Evolutionary conservation across 2,797 vertebrate genomes (phyloP).

Genomic region (Moxostoma hubbsi): DNA sequence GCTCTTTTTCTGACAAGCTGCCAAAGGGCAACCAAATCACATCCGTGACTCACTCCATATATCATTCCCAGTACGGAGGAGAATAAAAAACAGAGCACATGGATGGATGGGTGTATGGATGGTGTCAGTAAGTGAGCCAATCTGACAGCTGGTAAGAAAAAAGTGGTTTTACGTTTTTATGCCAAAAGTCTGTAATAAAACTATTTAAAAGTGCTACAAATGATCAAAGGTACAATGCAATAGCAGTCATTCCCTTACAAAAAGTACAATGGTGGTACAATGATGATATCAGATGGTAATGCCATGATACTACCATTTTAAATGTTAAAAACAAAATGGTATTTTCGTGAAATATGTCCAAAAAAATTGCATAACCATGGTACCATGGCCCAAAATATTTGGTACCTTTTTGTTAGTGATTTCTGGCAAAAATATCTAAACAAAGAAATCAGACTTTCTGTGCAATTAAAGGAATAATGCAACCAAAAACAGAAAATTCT

Average conservation of each 20-base stretch:
- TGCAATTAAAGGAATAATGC: too few relatives aligned
- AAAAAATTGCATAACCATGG: background rate
- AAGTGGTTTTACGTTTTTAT: background rate
- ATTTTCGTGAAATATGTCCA: background rate
- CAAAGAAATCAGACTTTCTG: background rate
- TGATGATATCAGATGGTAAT: background rate
- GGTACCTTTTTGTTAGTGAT: background rate
- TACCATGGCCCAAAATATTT: background rate
- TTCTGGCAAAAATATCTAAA: background rate
- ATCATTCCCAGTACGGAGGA: conserved; percentile 5
- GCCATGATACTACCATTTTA: background rate
- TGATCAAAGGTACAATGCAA: background rate
- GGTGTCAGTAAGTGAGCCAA: background rate
- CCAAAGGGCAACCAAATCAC: background rate
- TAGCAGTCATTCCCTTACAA: background rate
- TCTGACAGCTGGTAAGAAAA: background rate
- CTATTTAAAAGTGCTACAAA: background rate
- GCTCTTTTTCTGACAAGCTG: conserved; percentile 2
- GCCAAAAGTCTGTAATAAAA: background rate
- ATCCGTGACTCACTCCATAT: conserved; percentile 9
- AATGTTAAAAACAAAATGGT: background rate
- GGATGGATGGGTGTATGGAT: background rate
- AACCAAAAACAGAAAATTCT: too few relatives aligned
- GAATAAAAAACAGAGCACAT: conserved; percentile 3
- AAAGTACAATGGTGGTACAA: background rate